Percentiles rank a stretch among this genome's conserved stretches.
These are phyloP conservation scores for Philhelius pedissequus DNA, from an alignment of 2,888 invertebrate genomes.

Conservation along the genomic window DNA sequence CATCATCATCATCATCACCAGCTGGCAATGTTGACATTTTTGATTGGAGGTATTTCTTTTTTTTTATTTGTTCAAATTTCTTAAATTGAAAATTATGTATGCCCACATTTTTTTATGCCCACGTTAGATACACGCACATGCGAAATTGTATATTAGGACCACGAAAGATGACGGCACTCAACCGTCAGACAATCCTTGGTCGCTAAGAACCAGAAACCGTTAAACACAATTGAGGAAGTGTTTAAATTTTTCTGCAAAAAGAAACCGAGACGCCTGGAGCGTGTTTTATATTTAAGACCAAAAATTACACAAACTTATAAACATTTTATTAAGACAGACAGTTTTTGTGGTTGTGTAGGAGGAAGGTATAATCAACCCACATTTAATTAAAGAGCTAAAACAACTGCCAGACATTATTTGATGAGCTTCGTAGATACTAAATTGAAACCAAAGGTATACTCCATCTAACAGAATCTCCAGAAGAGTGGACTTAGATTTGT, in stretches of 20 bases:
- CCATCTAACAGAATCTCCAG: no score
- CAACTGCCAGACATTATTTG: neutral
- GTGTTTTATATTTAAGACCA: no score
- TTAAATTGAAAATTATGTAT: neutral
- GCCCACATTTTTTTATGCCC: neutral
- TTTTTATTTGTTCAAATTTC: neutral
- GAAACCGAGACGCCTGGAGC: neutral
- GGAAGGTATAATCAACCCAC: neutral
- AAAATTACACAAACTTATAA: no score
- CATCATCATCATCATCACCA: neutral
- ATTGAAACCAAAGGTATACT: neutral
- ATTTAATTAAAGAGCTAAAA: neutral
- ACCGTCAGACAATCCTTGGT: neutral
- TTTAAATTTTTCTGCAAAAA: neutral
- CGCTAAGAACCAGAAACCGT: neutral
- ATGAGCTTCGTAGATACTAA: neutral
- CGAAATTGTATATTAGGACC: neutral
- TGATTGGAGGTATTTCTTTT: neutral
- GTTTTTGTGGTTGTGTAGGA: neutral
- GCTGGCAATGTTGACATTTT: neutral
- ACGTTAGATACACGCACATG: no score
- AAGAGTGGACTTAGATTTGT: neutral
- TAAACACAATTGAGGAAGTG: constrained; percentile 3
- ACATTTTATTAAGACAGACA: constrained; percentile 3
- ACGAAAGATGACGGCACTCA: neutral